A percentile compares a stretch with the other conserved stretches of the same genome.
These are phyloP conservation scores for Leptopilina syphax DNA, from an alignment of 2,888 invertebrate species.

Conservation along the genomic window DNA sequence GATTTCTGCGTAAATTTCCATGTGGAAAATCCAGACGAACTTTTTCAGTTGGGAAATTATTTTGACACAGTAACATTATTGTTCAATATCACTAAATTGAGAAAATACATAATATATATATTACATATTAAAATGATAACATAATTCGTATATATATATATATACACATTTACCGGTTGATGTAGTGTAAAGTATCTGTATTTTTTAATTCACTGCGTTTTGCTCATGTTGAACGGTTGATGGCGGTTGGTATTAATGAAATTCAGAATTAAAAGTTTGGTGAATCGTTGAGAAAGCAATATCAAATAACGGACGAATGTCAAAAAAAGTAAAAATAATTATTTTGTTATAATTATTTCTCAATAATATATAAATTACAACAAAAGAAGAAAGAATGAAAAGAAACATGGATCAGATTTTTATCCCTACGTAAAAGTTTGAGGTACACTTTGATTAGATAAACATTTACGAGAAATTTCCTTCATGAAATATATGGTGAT, in stretches of 20 bases:
- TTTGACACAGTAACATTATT: slow-evolving; percentile 41
- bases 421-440: background rate
- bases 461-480: background rate
- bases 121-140: slow-evolving; percentile 46
- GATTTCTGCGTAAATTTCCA: no score
- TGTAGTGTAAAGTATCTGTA: slow-evolving; percentile 66
- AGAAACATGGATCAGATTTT: background rate
- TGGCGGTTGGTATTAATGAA: slow-evolving; percentile 44
- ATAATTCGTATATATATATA: slow-evolving; percentile 43
- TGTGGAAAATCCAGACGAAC: no score
- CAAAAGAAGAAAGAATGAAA: background rate
- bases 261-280: slow-evolving; percentile 33
- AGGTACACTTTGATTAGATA: background rate
- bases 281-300: slow-evolving; percentile 10
- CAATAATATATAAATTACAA: background rate
- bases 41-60: no score
- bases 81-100: slow-evolving; percentile 39
- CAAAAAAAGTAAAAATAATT: background rate
- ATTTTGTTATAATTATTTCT: background rate
- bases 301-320: no score
- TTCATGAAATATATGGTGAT: slow-evolving; percentile 17
- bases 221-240: slow-evolving; percentile 66
- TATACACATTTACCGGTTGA: slow-evolving; percentile 47
- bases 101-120: slow-evolving; percentile 47
- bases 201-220: slow-evolving; percentile 70